Percentiles rank a stretch among this genome's conserved stretches.
These are phyloP conservation scores for Calliopum simillimum DNA, from an alignment of 2,888 invertebrate species.

Conservation along the genomic window DNA sequence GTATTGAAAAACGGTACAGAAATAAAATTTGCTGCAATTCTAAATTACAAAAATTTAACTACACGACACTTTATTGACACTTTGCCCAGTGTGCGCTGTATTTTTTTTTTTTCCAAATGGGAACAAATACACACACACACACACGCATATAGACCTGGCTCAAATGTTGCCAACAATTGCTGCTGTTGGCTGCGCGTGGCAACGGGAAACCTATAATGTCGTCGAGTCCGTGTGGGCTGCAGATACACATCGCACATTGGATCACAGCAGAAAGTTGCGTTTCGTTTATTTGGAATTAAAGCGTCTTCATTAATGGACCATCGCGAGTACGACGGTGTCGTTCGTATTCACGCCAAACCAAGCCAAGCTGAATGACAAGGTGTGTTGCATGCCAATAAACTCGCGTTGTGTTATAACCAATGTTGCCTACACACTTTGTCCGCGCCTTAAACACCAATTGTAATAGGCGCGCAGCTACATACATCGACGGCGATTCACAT, in stretches of 20 bases:
- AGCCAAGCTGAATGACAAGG: slow-evolving; percentile 38
- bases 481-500: slow-evolving; percentile 41
- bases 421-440: slow-evolving; percentile 47
- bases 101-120: too few species aligned
- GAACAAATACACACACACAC: too few species aligned
- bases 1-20: too few species aligned
- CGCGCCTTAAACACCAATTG: slow-evolving; percentile 46
- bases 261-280: background rate
- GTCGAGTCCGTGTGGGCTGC: slow-evolving; percentile 4
- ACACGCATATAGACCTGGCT: too few species aligned
- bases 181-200: too few species aligned
- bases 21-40: too few species aligned
- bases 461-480: slow-evolving; percentile 42
- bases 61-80: too few species aligned
- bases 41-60: too few species aligned
- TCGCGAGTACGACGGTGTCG: background rate
- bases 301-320: background rate
- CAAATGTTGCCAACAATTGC: too few species aligned
- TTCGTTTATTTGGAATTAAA: background rate
- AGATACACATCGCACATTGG: slow-evolving; percentile 2
- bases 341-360: background rate
- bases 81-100: too few species aligned
- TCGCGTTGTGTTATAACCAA: slow-evolving; percentile 36
- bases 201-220: background rate
- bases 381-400: slow-evolving; percentile 48